These are phyloP conservation scores for Drosophila pachea DNA, from an alignment of 1,140 invertebrate species.

Conservation along the genomic window DNA sequence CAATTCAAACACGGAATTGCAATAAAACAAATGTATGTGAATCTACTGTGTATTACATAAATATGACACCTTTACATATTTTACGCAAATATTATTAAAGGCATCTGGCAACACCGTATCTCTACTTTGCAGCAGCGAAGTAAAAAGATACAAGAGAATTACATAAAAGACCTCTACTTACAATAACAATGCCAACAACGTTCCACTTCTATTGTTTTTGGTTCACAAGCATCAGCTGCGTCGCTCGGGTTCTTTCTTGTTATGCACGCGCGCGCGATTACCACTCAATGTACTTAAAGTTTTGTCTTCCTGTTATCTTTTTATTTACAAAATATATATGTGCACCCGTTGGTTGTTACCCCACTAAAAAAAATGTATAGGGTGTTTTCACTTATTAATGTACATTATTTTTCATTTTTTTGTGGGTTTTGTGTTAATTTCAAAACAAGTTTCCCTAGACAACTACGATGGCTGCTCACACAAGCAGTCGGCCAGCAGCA, in stretches of 20 bases:
- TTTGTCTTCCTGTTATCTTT: slow-evolving; percentile 28
- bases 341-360: slow-evolving; percentile 33
- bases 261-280: slow-evolving; percentile 7
- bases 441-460: slow-evolving; percentile 61
- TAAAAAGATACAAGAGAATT: slow-evolving; percentile 54
- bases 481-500: slow-evolving; percentile 54
- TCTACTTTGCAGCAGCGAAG: not conserved
- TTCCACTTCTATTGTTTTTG: slow-evolving; percentile 31
- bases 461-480: slow-evolving; percentile 50
- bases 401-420: slow-evolving; percentile 57
- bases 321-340: slow-evolving; percentile 35
- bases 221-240: slow-evolving; percentile 36
- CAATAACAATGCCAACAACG: slow-evolving; percentile 51
- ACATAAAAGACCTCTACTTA: slow-evolving; percentile 66
- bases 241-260: not conserved
- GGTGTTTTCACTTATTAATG: slow-evolving; percentile 48
- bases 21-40: not conserved
- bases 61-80: slow-evolving; percentile 6
- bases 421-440: slow-evolving; percentile 56
- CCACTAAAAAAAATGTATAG: slow-evolving; percentile 34
- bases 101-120: slow-evolving; percentile 51
- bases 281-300: not conserved
- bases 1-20: slow-evolving; percentile 12
- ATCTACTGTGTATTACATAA: slow-evolving; percentile 11
- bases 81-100: not conserved